Base-by-base conservation (phyloP, 2,888 invertebrate genomes). In the Danaus chrysippus region DNA sequence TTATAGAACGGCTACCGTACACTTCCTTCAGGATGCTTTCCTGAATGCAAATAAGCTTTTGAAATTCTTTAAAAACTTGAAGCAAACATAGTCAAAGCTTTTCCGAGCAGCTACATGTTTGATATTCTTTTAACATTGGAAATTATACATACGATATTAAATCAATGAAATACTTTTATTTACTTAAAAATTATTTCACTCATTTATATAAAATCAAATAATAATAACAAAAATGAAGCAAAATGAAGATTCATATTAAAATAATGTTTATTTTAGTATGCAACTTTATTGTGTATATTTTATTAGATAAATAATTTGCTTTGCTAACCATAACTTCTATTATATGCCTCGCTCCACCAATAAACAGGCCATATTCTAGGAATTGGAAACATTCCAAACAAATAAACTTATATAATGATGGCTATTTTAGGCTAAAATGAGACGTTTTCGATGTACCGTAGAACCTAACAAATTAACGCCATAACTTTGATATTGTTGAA, bases 321-420 rank as follows among this genome's bases (percentile, higher is more conserved):
- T 52, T 57, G 44, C 58, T 52, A 44, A 58, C 59, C 59, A 66
- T 66, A 43, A 67, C 62, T 65, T 67, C 68, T 63, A 67, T 70
- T 70, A 66, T 65, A 64, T 63, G 67, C 67, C 65, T 68, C 64
- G 67, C 67, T 66, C 63, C 65, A 59, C 71, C 70, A 66, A 68
- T 70, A 71, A 70, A 71, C 67, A 70, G 68, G 65, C 68, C 63
- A 65, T 64, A 61, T 68, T 68, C 65, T 62, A 59, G 63, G 65
- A 68, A 65, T 71, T 71, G 71, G 71, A 71, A 68, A 64, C 66
- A 63, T 65, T 71, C 69, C 70, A 71, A 68, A 70, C 66, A 68
- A 70, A 69, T 13, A 46, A 13, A 46, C 13, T 46, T 46, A 46
- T 46, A 15, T 46, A 9, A 46, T 46, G 13, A 46, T 46, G 15